These are phyloP conservation scores for Pampusana beccarii DNA, from an alignment of 2,113 vertebrate genomes.

Conservation along the genomic window DNA sequence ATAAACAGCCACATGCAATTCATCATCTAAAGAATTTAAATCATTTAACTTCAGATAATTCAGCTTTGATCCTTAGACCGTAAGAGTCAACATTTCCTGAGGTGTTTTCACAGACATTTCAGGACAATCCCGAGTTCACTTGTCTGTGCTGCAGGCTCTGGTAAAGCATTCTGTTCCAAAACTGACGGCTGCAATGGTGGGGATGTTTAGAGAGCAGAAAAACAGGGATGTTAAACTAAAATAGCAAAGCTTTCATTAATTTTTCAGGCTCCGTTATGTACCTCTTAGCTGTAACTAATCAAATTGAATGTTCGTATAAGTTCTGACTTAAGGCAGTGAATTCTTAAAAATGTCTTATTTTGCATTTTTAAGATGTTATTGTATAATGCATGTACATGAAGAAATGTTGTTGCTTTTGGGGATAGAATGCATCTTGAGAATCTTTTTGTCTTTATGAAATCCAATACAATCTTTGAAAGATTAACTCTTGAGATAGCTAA, in stretches of 20 bases:
- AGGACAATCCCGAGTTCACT: background rate
- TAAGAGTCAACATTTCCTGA: constrained; percentile 51
- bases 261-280: background rate
- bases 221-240: background rate
- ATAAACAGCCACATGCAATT: constrained; percentile 55
- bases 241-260: background rate
- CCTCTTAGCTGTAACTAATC: constrained; percentile 8
- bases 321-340: background rate
- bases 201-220: background rate
- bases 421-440: background rate
- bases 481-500: background rate
- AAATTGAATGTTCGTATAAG: background rate
- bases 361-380: constrained; percentile 18
- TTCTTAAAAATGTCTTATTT: constrained; percentile 25
- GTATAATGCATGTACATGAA: background rate
- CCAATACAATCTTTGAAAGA: background rate
- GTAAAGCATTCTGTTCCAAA: background rate
- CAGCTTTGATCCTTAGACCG: constrained; percentile 60
- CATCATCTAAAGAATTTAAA: constrained; percentile 61
- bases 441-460: background rate
- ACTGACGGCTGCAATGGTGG: background rate
- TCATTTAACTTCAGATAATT: constrained; percentile 57
- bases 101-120: constrained; percentile 43
- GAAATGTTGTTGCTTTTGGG: background rate
- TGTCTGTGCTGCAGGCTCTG: constrained; percentile 35